Conservation (phyloP, 2,797 vertebrate genomes). For the Toxotes lorentzi region DNA sequence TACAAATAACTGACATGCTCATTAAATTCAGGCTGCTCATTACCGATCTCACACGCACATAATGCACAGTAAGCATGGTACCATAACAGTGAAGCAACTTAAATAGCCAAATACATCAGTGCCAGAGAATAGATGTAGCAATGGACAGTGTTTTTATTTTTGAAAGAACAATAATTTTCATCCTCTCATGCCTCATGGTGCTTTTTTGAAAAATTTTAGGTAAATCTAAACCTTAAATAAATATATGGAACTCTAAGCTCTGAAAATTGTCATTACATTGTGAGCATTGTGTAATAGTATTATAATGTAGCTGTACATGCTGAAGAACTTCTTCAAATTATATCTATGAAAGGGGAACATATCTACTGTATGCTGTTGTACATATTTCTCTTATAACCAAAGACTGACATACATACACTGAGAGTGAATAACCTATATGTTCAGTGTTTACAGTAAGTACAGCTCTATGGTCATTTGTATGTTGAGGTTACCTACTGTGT, state of each 20-base stretch:
- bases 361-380: constrained; percentile 34
- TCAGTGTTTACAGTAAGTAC: constrained; percentile 43
- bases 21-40: neutral
- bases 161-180: constrained; percentile 14
- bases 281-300: constrained; percentile 14
- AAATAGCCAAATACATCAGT: neutral
- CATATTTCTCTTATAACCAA: constrained; percentile 55
- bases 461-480: constrained; percentile 22
- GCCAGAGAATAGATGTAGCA: constrained; percentile 29
- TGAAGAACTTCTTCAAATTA: neutral
- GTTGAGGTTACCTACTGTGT: constrained; percentile 1
- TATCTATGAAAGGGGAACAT: constrained; percentile 20
- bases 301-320: constrained; percentile 23
- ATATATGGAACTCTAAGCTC: neutral
- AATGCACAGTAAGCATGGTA: too few species aligned
- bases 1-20: neutral
- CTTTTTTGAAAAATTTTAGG: constrained; percentile 19
- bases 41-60: neutral
- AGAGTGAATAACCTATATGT: constrained; percentile 32
- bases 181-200: constrained; percentile 35
- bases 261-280: neutral
- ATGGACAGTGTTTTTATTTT: constrained; percentile 28
- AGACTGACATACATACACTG: constrained; percentile 41
- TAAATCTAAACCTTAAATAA: neutral
- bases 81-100: neutral